Percentiles rank a stretch among this genome's conserved stretches.
Conservation (phyloP, 2,888 invertebrate genomes). For the Dryocosmus kuriphilus region DNA sequence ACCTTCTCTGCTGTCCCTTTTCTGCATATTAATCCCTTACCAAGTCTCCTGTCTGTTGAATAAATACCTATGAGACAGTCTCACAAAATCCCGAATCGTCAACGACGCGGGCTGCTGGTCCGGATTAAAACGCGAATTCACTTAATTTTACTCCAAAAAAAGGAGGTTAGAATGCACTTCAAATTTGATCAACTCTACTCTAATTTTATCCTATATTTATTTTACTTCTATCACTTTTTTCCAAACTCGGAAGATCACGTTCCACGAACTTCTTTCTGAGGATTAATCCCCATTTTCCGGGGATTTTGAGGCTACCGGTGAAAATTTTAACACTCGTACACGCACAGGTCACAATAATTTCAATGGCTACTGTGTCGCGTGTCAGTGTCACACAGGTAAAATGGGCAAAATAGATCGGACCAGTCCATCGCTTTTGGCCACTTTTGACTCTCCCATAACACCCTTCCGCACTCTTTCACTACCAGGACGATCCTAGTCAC, state of each 20-base stretch:
- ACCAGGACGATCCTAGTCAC: slow-evolving; percentile 44
- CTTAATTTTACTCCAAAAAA: not conserved
- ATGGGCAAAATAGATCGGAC: slow-evolving; percentile 12
- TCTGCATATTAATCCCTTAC: slow-evolving; percentile 75
- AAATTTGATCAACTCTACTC: not conserved
- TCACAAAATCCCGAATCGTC: not conserved
- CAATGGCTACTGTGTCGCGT: slow-evolving; percentile 43
- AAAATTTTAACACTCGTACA: slow-evolving; percentile 42
- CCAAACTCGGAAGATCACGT: slow-evolving; percentile 10
- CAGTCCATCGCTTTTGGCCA: slow-evolving; percentile 38
- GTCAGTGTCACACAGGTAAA: slow-evolving; percentile 38
- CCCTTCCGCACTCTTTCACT: slow-evolving; percentile 53
- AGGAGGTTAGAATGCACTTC: slow-evolving; percentile 21
- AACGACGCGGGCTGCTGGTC: slow-evolving; percentile 40
- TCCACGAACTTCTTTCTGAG: slow-evolving; percentile 1
- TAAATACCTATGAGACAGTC: slow-evolving; percentile 5
- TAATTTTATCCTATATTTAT: slow-evolving; percentile 10
- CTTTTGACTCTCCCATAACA: slow-evolving; percentile 55
- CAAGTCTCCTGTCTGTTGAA: slow-evolving; percentile 6
- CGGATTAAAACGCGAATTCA: not conserved
- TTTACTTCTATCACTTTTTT: slow-evolving; percentile 12
- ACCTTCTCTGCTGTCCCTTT: slow-evolving; percentile 72
- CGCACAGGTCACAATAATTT: slow-evolving; percentile 39
- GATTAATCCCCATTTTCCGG: slow-evolving; percentile 44
- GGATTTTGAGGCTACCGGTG: slow-evolving; percentile 46